Percentiles rank a stretch among this genome's conserved stretches.
These are phyloP conservation scores for Canis aureus DNA, from an alignment of 2,113 vertebrate species.

Conservation along the genomic window DNA sequence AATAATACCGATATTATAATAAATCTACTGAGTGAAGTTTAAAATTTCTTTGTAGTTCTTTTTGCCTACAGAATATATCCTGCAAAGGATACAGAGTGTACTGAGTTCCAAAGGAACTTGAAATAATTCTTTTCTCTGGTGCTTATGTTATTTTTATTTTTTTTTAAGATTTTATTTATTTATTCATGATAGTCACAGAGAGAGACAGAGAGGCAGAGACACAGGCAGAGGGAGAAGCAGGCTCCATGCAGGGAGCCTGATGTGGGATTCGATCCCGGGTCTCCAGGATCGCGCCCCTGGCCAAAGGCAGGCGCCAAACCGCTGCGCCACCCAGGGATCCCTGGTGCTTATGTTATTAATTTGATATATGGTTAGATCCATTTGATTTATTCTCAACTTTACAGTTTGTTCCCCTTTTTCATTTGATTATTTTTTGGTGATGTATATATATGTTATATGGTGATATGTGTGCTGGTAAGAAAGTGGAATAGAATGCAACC, in stretches of 20 bases:
- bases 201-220: too few relatives aligned
- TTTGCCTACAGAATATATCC: background rate
- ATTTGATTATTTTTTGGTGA: background rate
- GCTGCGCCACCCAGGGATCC: too few relatives aligned
- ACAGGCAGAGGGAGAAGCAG: too few relatives aligned
- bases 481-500: background rate
- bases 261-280: too few relatives aligned
- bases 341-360: background rate
- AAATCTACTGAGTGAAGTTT: background rate
- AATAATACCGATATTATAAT: background rate
- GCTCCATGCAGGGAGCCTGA: too few relatives aligned
- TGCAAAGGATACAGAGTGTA: background rate
- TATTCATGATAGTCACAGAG: too few relatives aligned
- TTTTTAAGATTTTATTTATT: too few relatives aligned
- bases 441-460: too few relatives aligned
- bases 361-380: background rate
- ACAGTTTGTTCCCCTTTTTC: background rate
- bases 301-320: too few relatives aligned
- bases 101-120: background rate
- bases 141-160: background rate
- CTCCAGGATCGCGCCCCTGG: too few relatives aligned
- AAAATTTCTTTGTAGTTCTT: background rate
- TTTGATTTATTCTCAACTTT: conserved; percentile 6
- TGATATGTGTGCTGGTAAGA: background rate
- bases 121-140: background rate